Evolutionary conservation across 2,113 vertebrate genomes (phyloP).

Genomic region (Mungos mungo): DNA sequence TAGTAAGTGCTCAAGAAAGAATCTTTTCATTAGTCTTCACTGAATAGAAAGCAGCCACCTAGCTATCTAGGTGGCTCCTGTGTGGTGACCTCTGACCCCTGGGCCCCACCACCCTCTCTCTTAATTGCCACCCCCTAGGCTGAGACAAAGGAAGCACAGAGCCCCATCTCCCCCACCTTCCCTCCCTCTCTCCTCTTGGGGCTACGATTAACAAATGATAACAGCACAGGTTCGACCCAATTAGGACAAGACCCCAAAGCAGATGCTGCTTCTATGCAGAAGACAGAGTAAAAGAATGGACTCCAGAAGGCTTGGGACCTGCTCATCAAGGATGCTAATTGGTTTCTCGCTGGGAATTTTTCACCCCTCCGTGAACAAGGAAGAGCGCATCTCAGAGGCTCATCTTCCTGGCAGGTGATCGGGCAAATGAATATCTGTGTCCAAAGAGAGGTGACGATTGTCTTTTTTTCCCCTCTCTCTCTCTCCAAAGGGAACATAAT

Average conservation of each 20-base stretch:
- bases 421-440: slow-evolving; percentile 78
- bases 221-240: slow-evolving; percentile 87
- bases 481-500: neutral
- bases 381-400: slow-evolving; percentile 83
- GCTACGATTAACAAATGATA: slow-evolving; percentile 80
- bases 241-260: slow-evolving; percentile 88
- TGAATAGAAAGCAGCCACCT: neutral
- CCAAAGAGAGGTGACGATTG: neutral
- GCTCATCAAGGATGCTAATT: slow-evolving; percentile 86
- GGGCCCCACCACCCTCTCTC: neutral
- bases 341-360: slow-evolving; percentile 89
- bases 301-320: slow-evolving; percentile 69
- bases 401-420: slow-evolving; percentile 80
- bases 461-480: neutral
- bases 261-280: slow-evolving; percentile 84
- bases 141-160: slow-evolving; percentile 22
- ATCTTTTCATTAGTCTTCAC: neutral
- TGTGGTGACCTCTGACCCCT: neutral
- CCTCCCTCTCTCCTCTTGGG: neutral
- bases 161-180: neutral
- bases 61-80: neutral
- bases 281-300: slow-evolving; percentile 48
- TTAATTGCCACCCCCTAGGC: neutral
- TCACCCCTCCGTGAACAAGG: slow-evolving; percentile 92
- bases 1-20: neutral